Conservation (phyloP, 2,113 vertebrate genomes). For the Bucco capensis region DNA sequence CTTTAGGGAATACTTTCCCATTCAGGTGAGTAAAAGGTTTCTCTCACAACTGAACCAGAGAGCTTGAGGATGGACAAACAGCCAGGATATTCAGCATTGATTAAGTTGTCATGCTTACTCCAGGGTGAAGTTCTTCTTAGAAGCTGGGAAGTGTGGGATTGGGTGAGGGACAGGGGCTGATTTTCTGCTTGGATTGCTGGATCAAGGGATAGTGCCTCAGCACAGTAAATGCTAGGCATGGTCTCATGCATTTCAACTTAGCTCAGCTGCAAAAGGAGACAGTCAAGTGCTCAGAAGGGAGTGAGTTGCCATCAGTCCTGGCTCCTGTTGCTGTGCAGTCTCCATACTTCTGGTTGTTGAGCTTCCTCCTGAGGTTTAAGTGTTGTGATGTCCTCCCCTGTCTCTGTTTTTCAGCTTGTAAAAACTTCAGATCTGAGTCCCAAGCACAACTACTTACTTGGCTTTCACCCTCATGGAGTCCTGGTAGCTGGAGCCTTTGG, state of each 20-base stretch:
- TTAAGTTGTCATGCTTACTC: not conserved
- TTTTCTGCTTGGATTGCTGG: not conserved
- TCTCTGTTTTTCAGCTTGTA: slow-evolving; percentile 67
- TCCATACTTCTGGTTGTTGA: not conserved
- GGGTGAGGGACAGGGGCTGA: not conserved
- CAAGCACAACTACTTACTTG: slow-evolving; percentile 77
- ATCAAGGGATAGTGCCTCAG: not conserved
- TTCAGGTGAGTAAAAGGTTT: slow-evolving; percentile 75
- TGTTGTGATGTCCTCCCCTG: not conserved
- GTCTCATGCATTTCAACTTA: not conserved
- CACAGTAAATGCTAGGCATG: not conserved
- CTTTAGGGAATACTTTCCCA: slow-evolving; percentile 91
- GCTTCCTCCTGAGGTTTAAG: not conserved
- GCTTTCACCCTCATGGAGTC: slow-evolving; percentile 80
- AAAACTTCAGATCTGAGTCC: slow-evolving; percentile 78
- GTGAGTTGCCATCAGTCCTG: not conserved
- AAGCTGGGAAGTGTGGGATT: not conserved
- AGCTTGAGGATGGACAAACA: accelerated
- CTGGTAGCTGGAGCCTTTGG: slow-evolving; percentile 74
- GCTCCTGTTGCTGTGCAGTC: not conserved
- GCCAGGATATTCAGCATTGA: not conserved
- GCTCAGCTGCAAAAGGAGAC: not conserved
- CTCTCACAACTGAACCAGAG: not conserved
- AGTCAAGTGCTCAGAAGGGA: not conserved
- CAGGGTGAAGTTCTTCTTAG: not conserved